Conservation (phyloP, 2,797 vertebrate species). For the Pelobates cultripes region DNA sequence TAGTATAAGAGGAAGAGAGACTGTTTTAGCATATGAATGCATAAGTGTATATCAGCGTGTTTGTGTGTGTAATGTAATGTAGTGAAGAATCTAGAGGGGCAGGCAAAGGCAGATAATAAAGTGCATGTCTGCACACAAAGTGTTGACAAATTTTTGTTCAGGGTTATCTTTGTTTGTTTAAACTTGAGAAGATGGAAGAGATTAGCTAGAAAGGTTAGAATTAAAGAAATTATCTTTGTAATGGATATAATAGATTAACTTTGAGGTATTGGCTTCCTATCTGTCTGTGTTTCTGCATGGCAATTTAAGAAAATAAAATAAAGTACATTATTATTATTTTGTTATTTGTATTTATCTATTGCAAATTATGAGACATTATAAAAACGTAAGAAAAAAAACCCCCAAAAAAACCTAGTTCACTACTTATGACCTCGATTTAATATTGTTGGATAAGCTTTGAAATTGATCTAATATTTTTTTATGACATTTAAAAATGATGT, state of each 20-base stretch:
- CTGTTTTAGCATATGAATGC: too few relatives aligned
- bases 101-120: background rate
- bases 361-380: background rate
- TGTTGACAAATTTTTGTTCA: background rate
- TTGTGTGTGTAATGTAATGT: too few relatives aligned
- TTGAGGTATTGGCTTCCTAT: background rate
- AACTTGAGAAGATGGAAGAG: background rate
- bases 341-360: too few relatives aligned
- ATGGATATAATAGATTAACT: background rate
- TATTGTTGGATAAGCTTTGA: too few relatives aligned
- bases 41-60: too few relatives aligned
- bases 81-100: too few relatives aligned
- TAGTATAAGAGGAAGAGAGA: too few relatives aligned
- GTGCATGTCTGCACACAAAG: background rate
- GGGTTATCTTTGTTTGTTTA: background rate
- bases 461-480: too few relatives aligned
- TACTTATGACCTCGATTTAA: too few relatives aligned
- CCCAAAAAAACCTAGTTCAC: too few relatives aligned
- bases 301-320: background rate
- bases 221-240: background rate
- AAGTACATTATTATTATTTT: background rate
- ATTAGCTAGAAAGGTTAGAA: background rate
- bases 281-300: background rate
- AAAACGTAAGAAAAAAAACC: background rate
- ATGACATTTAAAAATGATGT: too few relatives aligned